These are phyloP conservation scores for Philopotamus ludificatus DNA, from an alignment of 1,140 invertebrate genomes.

Conservation along the genomic window DNA sequence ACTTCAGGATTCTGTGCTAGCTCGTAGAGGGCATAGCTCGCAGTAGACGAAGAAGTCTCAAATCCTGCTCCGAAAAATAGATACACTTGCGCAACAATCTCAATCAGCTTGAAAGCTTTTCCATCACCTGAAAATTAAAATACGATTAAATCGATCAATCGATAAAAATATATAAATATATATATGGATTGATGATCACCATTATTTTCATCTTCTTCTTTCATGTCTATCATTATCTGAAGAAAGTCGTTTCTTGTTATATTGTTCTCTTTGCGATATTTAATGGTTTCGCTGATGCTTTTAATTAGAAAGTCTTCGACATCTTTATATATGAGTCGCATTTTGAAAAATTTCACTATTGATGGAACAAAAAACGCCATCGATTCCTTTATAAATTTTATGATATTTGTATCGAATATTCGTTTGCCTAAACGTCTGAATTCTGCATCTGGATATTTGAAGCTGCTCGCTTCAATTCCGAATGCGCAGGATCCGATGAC, in stretches of 20 bases:
- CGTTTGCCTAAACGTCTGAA: slow-evolving; percentile 52
- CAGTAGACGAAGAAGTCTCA: too few species aligned
- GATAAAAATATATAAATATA: too few species aligned
- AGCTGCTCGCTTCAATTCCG: slow-evolving; percentile 57
- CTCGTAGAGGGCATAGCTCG: slow-evolving; percentile 51
- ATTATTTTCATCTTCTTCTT: slow-evolving; percentile 48
- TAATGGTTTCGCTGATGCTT: slow-evolving; percentile 50
- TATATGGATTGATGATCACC: too few species aligned
- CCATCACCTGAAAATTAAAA: too few species aligned
- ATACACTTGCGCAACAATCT: too few species aligned
- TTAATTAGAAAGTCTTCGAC: slow-evolving; percentile 53
- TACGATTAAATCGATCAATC: too few species aligned
- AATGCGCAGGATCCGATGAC: slow-evolving; percentile 59
- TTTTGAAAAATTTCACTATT: slow-evolving; percentile 10
- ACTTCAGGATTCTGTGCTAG: slow-evolving; percentile 56
- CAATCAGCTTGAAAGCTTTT: too few species aligned
- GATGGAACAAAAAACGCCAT: background rate
- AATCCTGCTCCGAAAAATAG: too few species aligned
- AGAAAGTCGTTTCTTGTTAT: slow-evolving; percentile 58
- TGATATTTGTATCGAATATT: slow-evolving; percentile 28
- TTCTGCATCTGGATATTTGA: slow-evolving; percentile 53
- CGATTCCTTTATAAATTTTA: background rate
- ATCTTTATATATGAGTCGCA: slow-evolving; percentile 40
- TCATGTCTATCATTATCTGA: slow-evolving; percentile 57
- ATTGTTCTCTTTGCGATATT: slow-evolving; percentile 52